A percentile compares a stretch with the other conserved stretches of the same genome.
Conservation (phyloP, 2,113 vertebrate species). For the Nycticebus coucang region DNA sequence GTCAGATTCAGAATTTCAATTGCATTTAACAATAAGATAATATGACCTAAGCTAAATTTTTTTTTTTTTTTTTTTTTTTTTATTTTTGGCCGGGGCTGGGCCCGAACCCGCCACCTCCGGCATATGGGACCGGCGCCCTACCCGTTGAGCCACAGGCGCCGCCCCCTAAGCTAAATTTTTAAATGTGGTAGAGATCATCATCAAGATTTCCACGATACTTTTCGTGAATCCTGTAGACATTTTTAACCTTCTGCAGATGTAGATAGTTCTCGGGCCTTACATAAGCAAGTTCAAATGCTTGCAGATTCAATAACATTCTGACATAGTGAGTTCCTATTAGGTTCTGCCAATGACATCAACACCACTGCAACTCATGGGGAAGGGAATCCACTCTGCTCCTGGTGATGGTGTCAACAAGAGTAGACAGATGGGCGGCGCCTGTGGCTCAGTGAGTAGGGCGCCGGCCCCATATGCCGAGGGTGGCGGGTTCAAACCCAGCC, state of each 20-base stretch:
- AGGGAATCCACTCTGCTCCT: constrained; percentile 3
- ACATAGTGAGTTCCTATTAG: not conserved
- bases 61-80: too few species aligned
- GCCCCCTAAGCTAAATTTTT: not conserved
- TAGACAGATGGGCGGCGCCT: too few species aligned
- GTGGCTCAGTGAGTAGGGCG: too few species aligned
- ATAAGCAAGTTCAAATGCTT: not conserved
- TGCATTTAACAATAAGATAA: not conserved
- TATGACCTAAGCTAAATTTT: not conserved
- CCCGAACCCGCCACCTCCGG: too few species aligned
- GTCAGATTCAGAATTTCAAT: not conserved
- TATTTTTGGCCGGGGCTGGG: too few species aligned
- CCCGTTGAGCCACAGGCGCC: too few species aligned
- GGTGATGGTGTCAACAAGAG: not conserved
- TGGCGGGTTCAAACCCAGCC: too few species aligned
- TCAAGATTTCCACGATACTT: not conserved
- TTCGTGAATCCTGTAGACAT: not conserved
- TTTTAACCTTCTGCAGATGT: constrained; percentile 1
- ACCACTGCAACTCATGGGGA: not conserved
- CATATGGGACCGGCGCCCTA: too few species aligned
- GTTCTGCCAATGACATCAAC: not conserved
- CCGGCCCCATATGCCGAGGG: too few species aligned
- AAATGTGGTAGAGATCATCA: not conserved
- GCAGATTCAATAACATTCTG: not conserved
- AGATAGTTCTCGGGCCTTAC: not conserved